Evolutionary conservation across 1,140 invertebrate species (phyloP).

Genomic region (Tenebrio molitor): DNA sequence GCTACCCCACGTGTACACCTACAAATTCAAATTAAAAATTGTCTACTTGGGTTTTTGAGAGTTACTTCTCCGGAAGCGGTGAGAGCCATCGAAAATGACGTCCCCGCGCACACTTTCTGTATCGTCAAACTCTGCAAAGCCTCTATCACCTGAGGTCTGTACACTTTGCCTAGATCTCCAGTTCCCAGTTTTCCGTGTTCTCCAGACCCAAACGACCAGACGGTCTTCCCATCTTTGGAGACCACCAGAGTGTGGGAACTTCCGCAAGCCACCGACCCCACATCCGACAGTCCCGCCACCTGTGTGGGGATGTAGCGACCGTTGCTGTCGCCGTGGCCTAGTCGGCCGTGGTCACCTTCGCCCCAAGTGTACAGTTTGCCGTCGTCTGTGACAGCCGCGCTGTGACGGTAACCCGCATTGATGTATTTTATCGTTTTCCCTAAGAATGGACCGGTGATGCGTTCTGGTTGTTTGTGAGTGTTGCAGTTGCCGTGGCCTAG

Average conservation of each 20-base stretch:
- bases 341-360: conserved; percentile 75
- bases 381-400: conserved; percentile 71
- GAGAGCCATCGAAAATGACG: conserved; percentile 74
- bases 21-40: conserved; percentile 29
- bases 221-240: conserved; percentile 74
- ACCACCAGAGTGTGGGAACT: conserved; percentile 76
- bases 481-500: conserved; percentile 77
- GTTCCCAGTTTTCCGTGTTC: conserved; percentile 76
- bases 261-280: conserved; percentile 76
- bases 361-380: conserved; percentile 74
- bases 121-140: conserved; percentile 74
- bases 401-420: conserved; percentile 76
- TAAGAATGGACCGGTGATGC: conserved; percentile 68
- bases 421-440: conserved; percentile 70
- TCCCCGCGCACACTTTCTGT: conserved; percentile 73
- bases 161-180: conserved; percentile 71
- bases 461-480: conserved; percentile 73
- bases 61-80: conserved; percentile 71
- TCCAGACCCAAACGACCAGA: conserved; percentile 77
- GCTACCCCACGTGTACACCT: conserved; percentile 77
- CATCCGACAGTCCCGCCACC: conserved; percentile 71
- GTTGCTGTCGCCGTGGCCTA: conserved; percentile 72
- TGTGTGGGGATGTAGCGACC: conserved; percentile 71
- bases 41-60: conserved; percentile 2
- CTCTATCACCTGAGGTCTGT: conserved; percentile 76